Percentiles rank a stretch among this genome's conserved stretches.
Evolutionary conservation across 23 tunicate species (phyloP).

Genomic region (Ciona savignyi): DNA sequence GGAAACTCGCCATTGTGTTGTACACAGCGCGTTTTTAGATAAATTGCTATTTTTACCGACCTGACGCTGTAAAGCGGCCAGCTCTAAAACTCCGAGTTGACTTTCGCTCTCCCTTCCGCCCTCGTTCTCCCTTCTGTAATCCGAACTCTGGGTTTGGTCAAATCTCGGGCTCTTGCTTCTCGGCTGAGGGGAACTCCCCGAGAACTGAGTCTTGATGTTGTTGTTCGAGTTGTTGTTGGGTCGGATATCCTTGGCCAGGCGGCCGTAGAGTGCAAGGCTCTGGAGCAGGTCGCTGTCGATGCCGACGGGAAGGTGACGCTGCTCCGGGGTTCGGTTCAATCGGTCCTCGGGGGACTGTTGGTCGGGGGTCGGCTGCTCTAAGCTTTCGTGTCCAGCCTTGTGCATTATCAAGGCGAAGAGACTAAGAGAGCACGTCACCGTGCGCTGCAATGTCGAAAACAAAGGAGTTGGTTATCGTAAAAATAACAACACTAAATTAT

Average conservation of each 20-base stretch:
- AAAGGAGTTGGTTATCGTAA: too few species aligned
- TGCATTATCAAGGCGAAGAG: neutral
- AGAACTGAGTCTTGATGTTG: slow-evolving; percentile 20
- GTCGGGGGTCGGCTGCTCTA: neutral
- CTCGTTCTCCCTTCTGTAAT: neutral
- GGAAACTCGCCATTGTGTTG: too few species aligned
- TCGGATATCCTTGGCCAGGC: neutral
- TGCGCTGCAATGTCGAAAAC: neutral
- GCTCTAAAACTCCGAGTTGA: slow-evolving; percentile 1
- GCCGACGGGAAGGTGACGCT: neutral
- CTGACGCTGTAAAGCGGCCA: slow-evolving; percentile 5
- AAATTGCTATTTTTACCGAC: too few species aligned
- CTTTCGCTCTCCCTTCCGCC: neutral
- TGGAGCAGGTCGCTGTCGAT: neutral
- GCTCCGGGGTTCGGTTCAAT: neutral
- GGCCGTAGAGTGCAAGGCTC: neutral
- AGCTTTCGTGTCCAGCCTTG: neutral
- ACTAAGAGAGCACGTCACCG: neutral
- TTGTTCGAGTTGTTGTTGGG: slow-evolving; percentile 18
- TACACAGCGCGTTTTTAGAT: too few species aligned
- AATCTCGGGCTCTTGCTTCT: neutral
- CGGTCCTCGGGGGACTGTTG: neutral
- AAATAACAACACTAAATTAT: too few species aligned
- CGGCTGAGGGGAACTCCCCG: slow-evolving; percentile 1
- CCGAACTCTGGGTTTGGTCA: neutral